Evolutionary conservation across 2,113 vertebrate genomes (phyloP).

Genomic region (Cyanoliseus patagonus): DNA sequence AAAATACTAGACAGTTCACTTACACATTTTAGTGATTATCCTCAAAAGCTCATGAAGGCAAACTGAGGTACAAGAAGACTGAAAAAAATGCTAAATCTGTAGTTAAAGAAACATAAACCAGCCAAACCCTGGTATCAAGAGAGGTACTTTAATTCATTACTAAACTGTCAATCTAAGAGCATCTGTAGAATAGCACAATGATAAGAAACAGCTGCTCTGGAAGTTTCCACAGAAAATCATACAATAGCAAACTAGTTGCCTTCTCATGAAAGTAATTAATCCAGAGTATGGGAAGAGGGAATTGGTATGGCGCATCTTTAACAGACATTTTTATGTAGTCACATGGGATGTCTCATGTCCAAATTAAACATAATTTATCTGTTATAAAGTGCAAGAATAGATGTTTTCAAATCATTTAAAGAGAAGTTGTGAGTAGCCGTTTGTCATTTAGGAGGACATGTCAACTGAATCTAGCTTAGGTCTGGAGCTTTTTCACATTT

Average conservation of each 20-base stretch:
- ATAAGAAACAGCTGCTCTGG: neutral
- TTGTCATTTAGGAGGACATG: neutral
- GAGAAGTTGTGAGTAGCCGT: neutral
- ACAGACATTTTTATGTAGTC: neutral
- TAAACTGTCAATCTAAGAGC: neutral
- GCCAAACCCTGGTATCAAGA: neutral
- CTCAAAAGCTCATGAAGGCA: neutral
- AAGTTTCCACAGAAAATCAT: neutral
- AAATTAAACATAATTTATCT: neutral
- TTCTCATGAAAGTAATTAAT: neutral
- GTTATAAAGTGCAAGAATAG: neutral
- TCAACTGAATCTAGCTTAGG: neutral
- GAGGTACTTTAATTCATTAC: neutral
- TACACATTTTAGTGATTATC: neutral
- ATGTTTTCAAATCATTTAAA: neutral
- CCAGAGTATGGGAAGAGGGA: neutral
- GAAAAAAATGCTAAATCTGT: neutral
- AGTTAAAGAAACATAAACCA: neutral
- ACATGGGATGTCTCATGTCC: neutral
- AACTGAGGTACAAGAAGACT: neutral
- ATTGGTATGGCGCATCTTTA: neutral
- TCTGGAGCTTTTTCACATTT: neutral
- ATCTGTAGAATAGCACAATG: neutral
- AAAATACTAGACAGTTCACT: neutral
- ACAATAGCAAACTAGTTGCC: neutral